A percentile compares a stretch with the other conserved stretches of the same genome.
Evolutionary conservation across 2,888 invertebrate species (phyloP).

Genomic region (Melieria omissa): DNA sequence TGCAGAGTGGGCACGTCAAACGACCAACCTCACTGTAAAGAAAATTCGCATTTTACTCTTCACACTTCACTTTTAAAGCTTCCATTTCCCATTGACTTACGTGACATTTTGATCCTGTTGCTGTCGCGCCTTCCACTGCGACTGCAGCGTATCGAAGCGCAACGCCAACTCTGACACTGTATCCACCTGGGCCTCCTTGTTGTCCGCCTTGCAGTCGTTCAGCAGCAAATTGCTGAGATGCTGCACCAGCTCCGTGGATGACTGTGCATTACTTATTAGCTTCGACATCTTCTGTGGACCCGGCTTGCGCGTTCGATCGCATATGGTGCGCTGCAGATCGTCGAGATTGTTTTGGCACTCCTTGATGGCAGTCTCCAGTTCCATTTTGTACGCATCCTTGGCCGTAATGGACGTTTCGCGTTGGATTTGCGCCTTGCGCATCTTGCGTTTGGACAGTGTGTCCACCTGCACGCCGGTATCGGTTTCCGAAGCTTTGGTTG

Average conservation of each 20-base stretch:
- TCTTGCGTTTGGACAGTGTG: constrained; percentile 72
- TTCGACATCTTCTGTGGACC: constrained; percentile 80
- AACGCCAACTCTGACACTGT: constrained; percentile 75
- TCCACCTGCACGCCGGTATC: constrained; percentile 86
- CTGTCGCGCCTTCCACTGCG: constrained; percentile 79
- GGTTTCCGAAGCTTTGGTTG: constrained; percentile 79
- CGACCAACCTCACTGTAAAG: constrained; percentile 75
- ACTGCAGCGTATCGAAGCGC: constrained; percentile 76
- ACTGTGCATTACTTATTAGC: constrained; percentile 81
- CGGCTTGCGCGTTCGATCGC: constrained; percentile 71
- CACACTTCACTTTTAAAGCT: background rate
- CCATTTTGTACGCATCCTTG: constrained; percentile 83
- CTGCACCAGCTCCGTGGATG: constrained; percentile 82
- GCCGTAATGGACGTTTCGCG: constrained; percentile 79
- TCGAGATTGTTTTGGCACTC: constrained; percentile 78
- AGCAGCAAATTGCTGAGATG: constrained; percentile 81
- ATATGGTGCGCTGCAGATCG: constrained; percentile 73
- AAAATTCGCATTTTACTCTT: constrained; percentile 3
- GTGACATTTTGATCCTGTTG: constrained; percentile 82
- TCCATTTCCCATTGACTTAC: constrained; percentile 67
- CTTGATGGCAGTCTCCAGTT: constrained; percentile 77
- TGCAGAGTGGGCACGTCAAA: constrained; percentile 86
- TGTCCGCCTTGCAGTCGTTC: constrained; percentile 78
- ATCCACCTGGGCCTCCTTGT: constrained; percentile 74
- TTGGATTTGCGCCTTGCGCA: constrained; percentile 63